These are phyloP conservation scores for Himalopsyche phryganea DNA, from an alignment of 1,140 invertebrate species.

Conservation along the genomic window DNA sequence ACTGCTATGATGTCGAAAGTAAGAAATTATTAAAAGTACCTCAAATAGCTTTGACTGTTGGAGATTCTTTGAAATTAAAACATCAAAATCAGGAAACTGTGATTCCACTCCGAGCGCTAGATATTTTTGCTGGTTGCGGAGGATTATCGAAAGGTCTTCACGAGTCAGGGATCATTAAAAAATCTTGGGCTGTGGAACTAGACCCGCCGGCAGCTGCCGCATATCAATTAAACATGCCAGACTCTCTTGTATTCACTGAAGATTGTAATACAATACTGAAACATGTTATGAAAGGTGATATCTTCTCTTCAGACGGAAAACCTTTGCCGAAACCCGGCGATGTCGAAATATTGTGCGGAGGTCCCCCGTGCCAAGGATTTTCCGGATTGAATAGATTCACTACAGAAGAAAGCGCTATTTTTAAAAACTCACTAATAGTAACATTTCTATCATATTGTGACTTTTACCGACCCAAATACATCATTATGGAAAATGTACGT, in stretches of 20 bases:
- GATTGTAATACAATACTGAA: constrained; percentile 77
- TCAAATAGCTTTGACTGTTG: background rate
- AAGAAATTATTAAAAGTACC: background rate
- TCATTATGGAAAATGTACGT: constrained; percentile 83
- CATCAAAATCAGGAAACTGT: background rate
- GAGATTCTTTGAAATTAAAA: background rate
- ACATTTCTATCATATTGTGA: constrained; percentile 83
- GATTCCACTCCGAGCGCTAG: constrained; percentile 62
- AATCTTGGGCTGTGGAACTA: constrained; percentile 80
- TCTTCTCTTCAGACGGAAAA: constrained; percentile 51
- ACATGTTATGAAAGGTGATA: constrained; percentile 57
- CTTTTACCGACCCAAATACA: constrained; percentile 80
- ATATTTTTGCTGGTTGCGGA: constrained; percentile 89
- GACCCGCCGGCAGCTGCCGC: constrained; percentile 75
- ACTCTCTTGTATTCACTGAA: constrained; percentile 71
- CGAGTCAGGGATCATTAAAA: constrained; percentile 64
- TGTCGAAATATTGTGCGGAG: constrained; percentile 81
- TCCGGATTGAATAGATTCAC: constrained; percentile 89
- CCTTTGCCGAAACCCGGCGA: constrained; percentile 73
- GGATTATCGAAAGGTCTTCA: constrained; percentile 73
- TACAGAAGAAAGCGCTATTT: constrained; percentile 76
- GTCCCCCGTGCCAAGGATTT: constrained; percentile 89
- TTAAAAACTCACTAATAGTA: constrained; percentile 86
- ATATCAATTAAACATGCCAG: constrained; percentile 73
- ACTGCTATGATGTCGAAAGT: background rate